A percentile compares a stretch with the other conserved stretches of the same genome.
Evolutionary conservation across 2,888 invertebrate species (phyloP).

Genomic region (Amiota mariae): DNA sequence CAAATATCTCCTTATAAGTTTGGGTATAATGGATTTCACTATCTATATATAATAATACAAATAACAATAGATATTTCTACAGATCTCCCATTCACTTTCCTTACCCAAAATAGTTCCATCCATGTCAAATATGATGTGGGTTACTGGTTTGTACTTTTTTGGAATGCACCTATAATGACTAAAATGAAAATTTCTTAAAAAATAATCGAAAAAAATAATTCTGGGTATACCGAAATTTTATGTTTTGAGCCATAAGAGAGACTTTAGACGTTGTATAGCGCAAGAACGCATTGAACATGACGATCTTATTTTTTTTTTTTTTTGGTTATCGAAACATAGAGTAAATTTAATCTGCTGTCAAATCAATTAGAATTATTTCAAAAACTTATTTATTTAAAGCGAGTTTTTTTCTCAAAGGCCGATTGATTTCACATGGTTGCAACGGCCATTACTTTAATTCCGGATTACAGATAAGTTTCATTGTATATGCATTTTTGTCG

Average conservation of each 20-base stretch:
- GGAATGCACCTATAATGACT: background rate
- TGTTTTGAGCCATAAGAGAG: too few relatives aligned
- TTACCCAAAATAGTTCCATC: constrained; percentile 26
- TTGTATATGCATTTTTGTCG: constrained; percentile 77
- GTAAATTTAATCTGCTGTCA: background rate
- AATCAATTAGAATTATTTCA: constrained; percentile 16
- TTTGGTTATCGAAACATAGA: background rate
- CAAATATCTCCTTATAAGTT: background rate
- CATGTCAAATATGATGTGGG: constrained; percentile 28
- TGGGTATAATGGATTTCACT: background rate
- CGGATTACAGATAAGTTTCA: constrained; percentile 77
- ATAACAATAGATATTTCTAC: too few relatives aligned
- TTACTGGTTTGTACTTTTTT: constrained; percentile 10
- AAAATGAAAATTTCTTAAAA: background rate
- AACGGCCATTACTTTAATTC: constrained; percentile 82
- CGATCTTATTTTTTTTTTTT: background rate
- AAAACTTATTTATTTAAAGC: constrained; percentile 76
- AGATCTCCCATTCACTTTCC: too few relatives aligned
- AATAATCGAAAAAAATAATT: background rate
- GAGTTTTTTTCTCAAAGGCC: constrained; percentile 80
- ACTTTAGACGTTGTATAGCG: background rate
- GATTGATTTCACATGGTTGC: constrained; percentile 86
- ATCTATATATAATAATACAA: too few relatives aligned
- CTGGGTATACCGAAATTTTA: background rate
- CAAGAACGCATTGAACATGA: background rate